Percentiles rank a stretch among this genome's conserved stretches.
Conservation (phyloP, 2,113 vertebrate species). For the Maccullochella peelii region DNA sequence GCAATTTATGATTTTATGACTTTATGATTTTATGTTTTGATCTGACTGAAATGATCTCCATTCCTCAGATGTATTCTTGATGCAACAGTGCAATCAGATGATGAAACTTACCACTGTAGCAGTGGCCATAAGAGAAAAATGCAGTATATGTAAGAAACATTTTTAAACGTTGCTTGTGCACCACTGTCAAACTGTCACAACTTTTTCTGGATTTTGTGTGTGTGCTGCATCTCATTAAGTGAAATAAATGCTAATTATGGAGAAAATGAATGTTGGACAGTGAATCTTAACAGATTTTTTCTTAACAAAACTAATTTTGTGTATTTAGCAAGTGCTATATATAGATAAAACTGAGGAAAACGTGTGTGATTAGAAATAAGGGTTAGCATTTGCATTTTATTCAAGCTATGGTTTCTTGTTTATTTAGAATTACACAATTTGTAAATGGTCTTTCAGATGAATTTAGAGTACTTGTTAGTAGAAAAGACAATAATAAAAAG, state of each 20-base stretch:
- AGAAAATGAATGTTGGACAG: conserved; percentile 25
- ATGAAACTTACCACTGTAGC: conserved; percentile 47
- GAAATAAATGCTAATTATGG: conserved; percentile 26
- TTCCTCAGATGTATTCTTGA: conserved; percentile 54
- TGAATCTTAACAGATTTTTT: conserved; percentile 11
- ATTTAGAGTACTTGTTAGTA: background rate
- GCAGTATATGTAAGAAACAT: background rate
- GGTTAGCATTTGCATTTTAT: conserved; percentile 20
- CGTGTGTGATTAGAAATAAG: background rate
- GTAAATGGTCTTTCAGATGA: background rate
- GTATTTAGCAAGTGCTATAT: conserved; percentile 8
- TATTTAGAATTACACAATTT: background rate
- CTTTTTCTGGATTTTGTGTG: conserved; percentile 1
- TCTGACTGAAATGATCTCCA: conserved; percentile 43
- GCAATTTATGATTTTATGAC: conserved; percentile 23
- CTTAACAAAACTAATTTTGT: conserved; percentile 4
- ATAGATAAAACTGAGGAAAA: background rate
- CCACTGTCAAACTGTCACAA: conserved; percentile 19
- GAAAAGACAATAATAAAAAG: background rate
- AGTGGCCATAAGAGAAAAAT: conserved; percentile 18
- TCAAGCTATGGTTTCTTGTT: conserved; percentile 16
- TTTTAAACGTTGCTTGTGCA: conserved; percentile 3
- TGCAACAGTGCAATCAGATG: conserved; percentile 50
- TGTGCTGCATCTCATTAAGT: conserved; percentile 38
- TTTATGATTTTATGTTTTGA: too few species aligned